Base-by-base conservation (phyloP, 2,888 invertebrate species). In the Platycheirus albimanus region DNA sequence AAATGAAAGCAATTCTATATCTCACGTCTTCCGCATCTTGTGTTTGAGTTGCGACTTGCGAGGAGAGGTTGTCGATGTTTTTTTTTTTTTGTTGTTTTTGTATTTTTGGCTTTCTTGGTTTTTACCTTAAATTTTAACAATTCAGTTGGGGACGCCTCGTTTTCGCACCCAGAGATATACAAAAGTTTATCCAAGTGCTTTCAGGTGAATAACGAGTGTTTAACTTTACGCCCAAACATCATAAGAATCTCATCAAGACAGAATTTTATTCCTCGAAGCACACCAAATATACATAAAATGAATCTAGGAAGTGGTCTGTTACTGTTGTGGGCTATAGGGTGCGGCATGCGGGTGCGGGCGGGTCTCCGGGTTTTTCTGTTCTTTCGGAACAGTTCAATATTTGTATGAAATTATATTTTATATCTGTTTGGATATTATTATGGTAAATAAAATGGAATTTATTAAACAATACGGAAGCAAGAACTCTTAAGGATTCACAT, bases 181-280 rank as follows among this genome's bases (percentile, higher is more conserved):
- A 52, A 78, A 80, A 80, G 69, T 74, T 79, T 79, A 63, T 69
- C 61, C 74, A 79, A 70, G 74, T 80, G 75, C 63, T 75, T 74
- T 74, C 79, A 74, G 79, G 74, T 64, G 69, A 69, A 75, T 74
- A 69, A 80, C 75, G 79, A 75, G 69, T 75, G 63, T 69, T 80
- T 80, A 75, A 74, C 79, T 75, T 79, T 74, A 63, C 69, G 74
- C 79, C 67, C 47, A 67, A 54, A 58, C 79, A 69, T 74, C 63
- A 80, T 80, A 70, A 75, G 63, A 74, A 75, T 70, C 75, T 75
- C 79, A 74, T 75, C 79, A 75, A 70, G 28, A 56, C 24, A 58
- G 54, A 56, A 17, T 49, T 70, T 61, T 61, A 45, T 61, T 61
- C 30, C 30, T 30, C 5, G 17, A 61, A 61, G 43, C 43, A 45